These are phyloP conservation scores for Trachelus iudaicus DNA, from an alignment of 2,888 invertebrate genomes.

Conservation along the genomic window DNA sequence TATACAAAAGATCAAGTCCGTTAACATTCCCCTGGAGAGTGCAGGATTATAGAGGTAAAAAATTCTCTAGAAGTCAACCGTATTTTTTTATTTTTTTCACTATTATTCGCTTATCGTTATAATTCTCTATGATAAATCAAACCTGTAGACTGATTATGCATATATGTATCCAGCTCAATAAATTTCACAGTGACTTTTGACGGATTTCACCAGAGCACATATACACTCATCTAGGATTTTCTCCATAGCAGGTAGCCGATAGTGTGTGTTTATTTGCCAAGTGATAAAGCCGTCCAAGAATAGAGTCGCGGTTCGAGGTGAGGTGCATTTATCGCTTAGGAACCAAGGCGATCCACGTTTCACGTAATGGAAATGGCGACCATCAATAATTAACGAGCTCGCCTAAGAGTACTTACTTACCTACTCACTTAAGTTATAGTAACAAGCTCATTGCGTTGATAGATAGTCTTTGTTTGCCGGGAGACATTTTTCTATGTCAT, in stretches of 20 bases:
- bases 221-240: neutral
- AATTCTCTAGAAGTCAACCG: neutral
- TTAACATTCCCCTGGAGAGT: neutral
- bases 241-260: neutral
- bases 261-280: slow-evolving; percentile 11
- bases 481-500: slow-evolving; percentile 36
- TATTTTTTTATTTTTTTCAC: neutral
- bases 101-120: neutral
- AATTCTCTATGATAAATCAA: neutral
- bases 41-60: neutral
- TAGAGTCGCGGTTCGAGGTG: slow-evolving; percentile 9
- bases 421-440: slow-evolving; percentile 5
- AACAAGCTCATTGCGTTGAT: neutral
- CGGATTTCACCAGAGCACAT: neutral
- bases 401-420: slow-evolving; percentile 11
- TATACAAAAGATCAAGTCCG: neutral
- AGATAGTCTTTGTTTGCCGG: neutral
- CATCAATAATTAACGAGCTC: slow-evolving; percentile 27
- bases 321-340: slow-evolving; percentile 29
- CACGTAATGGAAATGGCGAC: slow-evolving; percentile 16
- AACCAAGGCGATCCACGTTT: slow-evolving; percentile 36
- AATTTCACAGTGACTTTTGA: neutral
- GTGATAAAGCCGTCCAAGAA: slow-evolving; percentile 12
- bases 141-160: neutral
- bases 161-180: neutral